Conservation (phyloP, 2,797 vertebrate genomes). For the Cryptoprocta ferox region DNA sequence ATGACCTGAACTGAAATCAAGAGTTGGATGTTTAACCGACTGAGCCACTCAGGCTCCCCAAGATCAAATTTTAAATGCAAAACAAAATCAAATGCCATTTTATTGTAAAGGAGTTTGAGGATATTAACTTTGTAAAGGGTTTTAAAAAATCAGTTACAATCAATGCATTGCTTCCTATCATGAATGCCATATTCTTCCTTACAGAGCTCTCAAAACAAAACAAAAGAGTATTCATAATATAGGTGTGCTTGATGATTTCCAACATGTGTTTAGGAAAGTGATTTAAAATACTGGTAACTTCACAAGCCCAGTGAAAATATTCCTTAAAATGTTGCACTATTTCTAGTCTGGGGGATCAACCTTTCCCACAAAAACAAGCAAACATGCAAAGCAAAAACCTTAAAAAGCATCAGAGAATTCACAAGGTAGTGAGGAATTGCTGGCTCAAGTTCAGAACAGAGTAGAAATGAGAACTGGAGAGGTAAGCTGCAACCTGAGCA, state of each 20-base stretch:
- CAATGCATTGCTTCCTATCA: background rate
- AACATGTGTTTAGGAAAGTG: background rate
- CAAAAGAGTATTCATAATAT: background rate
- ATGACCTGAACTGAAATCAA: too few species aligned
- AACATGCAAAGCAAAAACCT: background rate
- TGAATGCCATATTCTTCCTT: background rate
- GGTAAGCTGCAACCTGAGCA: background rate
- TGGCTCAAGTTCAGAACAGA: background rate
- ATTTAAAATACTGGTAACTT: background rate
- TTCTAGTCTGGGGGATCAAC: background rate
- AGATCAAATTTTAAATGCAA: background rate
- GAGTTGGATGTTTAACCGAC: too few species aligned
- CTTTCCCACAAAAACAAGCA: background rate
- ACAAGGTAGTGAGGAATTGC: background rate
- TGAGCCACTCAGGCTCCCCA: background rate
- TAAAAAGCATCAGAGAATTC: background rate
- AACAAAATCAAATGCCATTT: background rate
- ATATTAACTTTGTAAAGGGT: background rate
- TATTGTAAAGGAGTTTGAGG: background rate
- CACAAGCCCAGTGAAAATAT: background rate
- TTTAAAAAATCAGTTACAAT: background rate
- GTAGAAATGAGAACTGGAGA: background rate
- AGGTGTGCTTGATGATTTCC: background rate
- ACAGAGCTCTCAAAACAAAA: background rate
- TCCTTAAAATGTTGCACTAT: background rate